Base-by-base conservation (phyloP, 2,113 vertebrate species). In the Bucco capensis region DNA sequence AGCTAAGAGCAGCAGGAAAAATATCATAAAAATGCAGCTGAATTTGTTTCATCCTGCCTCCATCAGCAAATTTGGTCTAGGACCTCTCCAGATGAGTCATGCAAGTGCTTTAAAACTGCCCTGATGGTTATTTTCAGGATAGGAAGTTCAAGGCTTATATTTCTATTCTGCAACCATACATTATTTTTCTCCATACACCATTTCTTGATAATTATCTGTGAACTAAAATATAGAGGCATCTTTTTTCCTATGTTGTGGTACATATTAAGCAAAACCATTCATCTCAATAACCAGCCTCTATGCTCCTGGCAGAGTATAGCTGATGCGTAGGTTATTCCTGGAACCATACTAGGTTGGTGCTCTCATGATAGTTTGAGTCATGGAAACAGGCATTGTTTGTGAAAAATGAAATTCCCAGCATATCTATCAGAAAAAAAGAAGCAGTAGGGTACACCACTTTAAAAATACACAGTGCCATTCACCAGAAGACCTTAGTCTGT, bases 21-120 rank as follows among this genome's bases (percentile, higher is more conserved):
- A 94, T 96, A 96, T 93, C 92, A 94, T 94, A 96, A 97, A 97
- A 97, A 95, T 83, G 89, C 88, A 97, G 93, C 82, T 4, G 22
- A 96, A 96, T 95, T 94, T 95, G 95, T 97, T 95, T 96, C 90
- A 96, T 83, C 75, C 82, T 94, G 96, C 94, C 78, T 96, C 77
- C 67, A 90, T 97, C 97, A 96, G 96, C 95, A 96, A 94, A 97
- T 96, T 95, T 97, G 93, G 96, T 92, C 51, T 54, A 74, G 94
- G 96, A 95, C 95, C 96, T 95, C 95, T 93, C 85, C 92, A 46
- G 86, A 82, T 97, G 97, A 97, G 89, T 97, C 96, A 97, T 84
- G 51, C 73, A 92, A 96, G 75, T 50, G 60, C 88, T 95, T 96
- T 93, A 94, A 96, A 97, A 96, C 80, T 89, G 72, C 81, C 86